These are phyloP conservation scores for Arenaria interpres DNA, from an alignment of 2,113 vertebrate species.

Conservation along the genomic window DNA sequence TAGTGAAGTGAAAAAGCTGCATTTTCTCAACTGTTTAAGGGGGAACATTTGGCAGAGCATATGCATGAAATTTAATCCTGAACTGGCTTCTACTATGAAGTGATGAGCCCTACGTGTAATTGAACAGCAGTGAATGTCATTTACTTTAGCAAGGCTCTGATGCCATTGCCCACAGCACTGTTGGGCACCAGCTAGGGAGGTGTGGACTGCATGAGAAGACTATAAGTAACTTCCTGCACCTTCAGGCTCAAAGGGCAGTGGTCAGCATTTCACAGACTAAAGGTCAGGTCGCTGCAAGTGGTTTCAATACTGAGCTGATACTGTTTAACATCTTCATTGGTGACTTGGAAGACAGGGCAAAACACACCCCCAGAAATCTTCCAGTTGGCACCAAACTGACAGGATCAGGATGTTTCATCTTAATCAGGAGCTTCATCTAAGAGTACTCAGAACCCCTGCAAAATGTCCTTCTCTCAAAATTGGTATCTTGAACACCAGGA, in stretches of 20 bases:
- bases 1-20: background rate
- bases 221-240: background rate
- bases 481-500: background rate
- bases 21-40: background rate
- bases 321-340: background rate
- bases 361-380: background rate
- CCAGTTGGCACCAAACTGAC: background rate
- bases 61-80: background rate
- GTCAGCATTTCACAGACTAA: background rate
- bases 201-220: background rate
- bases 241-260: background rate
- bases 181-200: too few relatives aligned
- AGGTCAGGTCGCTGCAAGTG: background rate
- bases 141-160: background rate
- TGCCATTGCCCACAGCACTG: background rate
- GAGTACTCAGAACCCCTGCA: background rate
- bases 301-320: background rate
- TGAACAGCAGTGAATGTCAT: background rate
- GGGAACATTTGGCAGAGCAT: background rate
- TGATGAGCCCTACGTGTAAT: background rate
- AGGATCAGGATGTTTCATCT: background rate
- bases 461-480: background rate
- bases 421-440: background rate
- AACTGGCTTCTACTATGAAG: background rate
- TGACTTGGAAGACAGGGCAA: background rate